Evolutionary conservation across 2,888 invertebrate species (phyloP), one percentile per base, ranked within the genome.

Genomic region (Eremobia ochroleuca): DNA sequence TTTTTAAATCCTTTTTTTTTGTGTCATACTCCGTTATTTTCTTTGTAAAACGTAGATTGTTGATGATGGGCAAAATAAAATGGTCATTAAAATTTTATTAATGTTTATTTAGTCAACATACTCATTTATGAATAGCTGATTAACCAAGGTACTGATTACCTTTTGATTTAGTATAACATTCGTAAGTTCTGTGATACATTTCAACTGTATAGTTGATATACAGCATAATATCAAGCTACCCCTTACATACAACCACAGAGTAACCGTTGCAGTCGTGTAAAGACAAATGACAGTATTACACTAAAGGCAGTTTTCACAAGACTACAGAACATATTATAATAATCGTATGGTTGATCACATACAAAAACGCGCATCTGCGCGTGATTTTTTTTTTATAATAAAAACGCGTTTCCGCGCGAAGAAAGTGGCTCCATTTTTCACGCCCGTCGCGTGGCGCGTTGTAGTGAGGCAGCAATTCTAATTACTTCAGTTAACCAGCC

Each of bases 101-200:
- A 91, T 91, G 92, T 95, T 95, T 94, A 95, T 95, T 95, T 94
- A 94, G 92, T 94, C 94, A 94, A 94, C 94, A 91, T 89, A 84
- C 75, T 88, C 77, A 82, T 83, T 85, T 77, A 72, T 80, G 79
- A 75, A 83, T 69, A 65, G 65, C 72, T 86, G 83, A 79, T 87
- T 81, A 87, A 84, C 83, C 31, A 71, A 79, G 62, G 6, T 72
- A 58, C 37, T 49, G 25, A 62, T 65, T n/a, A n/a, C 9, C 5
- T 13, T 43, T 31, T n/a, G n/a, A 21, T 31, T 64, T 15, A 46
- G 49, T 77, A 52, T 37, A 55, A 31, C 52, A 49, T 37, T 58
- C 13, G 4, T 40, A 5, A 58, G 15, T 40, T 55, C 9, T 37
- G 43, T 69, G 25, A 28, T 46, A 82, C 28, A 55, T 59, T n/a